A percentile compares a stretch with the other conserved stretches of the same genome.
Evolutionary conservation across 2,113 vertebrate genomes (phyloP).

Genomic region (Oophaga pumilio): DNA sequence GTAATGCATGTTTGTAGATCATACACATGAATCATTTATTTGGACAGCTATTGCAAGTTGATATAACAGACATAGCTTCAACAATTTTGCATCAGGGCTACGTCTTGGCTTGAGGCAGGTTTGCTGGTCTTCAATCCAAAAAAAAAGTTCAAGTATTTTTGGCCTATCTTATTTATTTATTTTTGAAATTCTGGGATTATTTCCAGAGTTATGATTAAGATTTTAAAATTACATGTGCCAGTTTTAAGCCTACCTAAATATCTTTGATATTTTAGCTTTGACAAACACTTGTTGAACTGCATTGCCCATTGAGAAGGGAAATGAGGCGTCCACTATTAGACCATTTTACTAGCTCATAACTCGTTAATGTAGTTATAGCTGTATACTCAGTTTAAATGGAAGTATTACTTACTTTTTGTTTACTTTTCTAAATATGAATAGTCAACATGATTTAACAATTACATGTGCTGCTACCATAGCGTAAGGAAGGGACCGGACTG

Average conservation of each 20-base stretch:
- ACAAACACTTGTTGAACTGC: background rate
- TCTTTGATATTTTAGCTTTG: slow-evolving; percentile 13
- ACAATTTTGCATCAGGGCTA: slow-evolving; percentile 20
- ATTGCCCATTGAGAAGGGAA: background rate
- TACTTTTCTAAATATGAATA: too few relatives aligned
- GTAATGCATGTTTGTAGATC: background rate
- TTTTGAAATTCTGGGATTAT: slow-evolving; percentile 3
- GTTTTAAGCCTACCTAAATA: slow-evolving; percentile 18
- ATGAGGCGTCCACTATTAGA: background rate
- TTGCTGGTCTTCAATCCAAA: slow-evolving; percentile 27
- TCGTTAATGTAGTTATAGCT: background rate
- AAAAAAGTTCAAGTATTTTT: slow-evolving; percentile 11
- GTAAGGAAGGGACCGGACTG: too few relatives aligned
- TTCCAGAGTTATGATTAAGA: slow-evolving; percentile 39
- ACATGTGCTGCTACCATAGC: too few relatives aligned
- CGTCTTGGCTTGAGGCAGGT: slow-evolving; percentile 16
- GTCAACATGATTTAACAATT: too few relatives aligned
- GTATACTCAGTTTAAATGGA: background rate
- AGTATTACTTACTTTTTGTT: too few relatives aligned
- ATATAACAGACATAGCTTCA: slow-evolving; percentile 32
- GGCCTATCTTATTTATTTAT: background rate
- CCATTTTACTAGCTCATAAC: background rate
- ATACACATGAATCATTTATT: background rate
- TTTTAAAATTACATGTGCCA: slow-evolving; percentile 21
- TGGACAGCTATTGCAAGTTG: background rate